A percentile compares a stretch with the other conserved stretches of the same genome.
These are phyloP conservation scores for Thyatira batis DNA, from an alignment of 2,888 invertebrate genomes.

Conservation along the genomic window DNA sequence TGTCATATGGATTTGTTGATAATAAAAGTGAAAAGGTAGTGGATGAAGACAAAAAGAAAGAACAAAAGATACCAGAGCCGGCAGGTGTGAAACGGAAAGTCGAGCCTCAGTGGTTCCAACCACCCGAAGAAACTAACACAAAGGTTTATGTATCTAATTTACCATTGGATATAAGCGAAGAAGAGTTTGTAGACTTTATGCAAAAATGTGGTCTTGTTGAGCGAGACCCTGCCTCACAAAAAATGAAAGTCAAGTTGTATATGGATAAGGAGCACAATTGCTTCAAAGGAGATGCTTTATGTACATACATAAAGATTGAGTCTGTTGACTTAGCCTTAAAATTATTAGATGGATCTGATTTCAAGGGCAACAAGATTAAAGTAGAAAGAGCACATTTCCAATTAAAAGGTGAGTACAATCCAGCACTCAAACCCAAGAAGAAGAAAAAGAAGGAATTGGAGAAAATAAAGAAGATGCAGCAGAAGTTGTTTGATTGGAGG, in stretches of 20 bases:
- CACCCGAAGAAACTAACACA: slow-evolving; percentile 91
- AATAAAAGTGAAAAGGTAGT: slow-evolving; percentile 67
- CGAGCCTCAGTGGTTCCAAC: slow-evolving; percentile 94
- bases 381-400: slow-evolving; percentile 97
- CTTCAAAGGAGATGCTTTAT: slow-evolving; percentile 97
- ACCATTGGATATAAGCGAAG: slow-evolving; percentile 93
- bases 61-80: slow-evolving; percentile 61
- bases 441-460: slow-evolving; percentile 94
- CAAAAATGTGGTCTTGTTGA: slow-evolving; percentile 97
- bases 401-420: slow-evolving; percentile 97
- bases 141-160: slow-evolving; percentile 98
- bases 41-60: slow-evolving; percentile 56
- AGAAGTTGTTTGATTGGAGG: slow-evolving; percentile 98
- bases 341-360: slow-evolving; percentile 93
- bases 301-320: slow-evolving; percentile 98
- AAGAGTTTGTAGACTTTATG: slow-evolving; percentile 96
- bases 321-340: slow-evolving; percentile 96
- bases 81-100: slow-evolving; percentile 78
- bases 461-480: slow-evolving; percentile 94
- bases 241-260: slow-evolving; percentile 96
- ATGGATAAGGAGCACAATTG: slow-evolving; percentile 88
- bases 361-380: slow-evolving; percentile 90
- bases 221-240: slow-evolving; percentile 89
- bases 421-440: slow-evolving; percentile 94
- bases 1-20: slow-evolving; percentile 94